Evolutionary conservation across 2,797 vertebrate genomes (phyloP), one percentile per base, ranked within the genome.

Genomic region (Gobio occitaniae): DNA sequence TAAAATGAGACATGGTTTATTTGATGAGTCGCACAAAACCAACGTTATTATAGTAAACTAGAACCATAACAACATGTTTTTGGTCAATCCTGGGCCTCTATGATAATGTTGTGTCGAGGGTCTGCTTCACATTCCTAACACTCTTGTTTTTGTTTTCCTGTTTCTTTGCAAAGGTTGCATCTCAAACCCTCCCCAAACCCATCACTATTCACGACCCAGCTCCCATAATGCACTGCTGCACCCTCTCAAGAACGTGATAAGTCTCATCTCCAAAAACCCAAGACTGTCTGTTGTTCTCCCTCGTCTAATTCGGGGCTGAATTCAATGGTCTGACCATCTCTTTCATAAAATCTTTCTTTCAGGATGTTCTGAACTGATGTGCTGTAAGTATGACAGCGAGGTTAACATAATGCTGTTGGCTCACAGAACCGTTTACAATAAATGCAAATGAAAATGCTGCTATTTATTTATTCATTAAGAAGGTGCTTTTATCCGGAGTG

Each of bases 111-210:
- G 41, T 50, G 44, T 68, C 54, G 6, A 87, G 78, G 89, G 47
- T 83, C 91, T 85, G 68, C 87, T 86, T 87, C 82, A 88, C 75
- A 88, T 88, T 89, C 85, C 89, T 86, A 69, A 65, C 84, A 83
- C 86, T 81, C 80, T 85, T 79, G 44, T 85, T 86, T 89, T 87
- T 85, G 74, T 86, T 68, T 78, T 69, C 10, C 7, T 86, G 78
- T 83, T 78, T 68, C 47, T 52, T 54, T 54, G 29, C 11, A 81
- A 70, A 70, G 29, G 52, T 81, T 79, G 44, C 4, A 8, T 78
- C 12, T 79, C 86, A 82, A 80, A 47, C 83, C 84, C 41, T 44
- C 41, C 41, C 25, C 61, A 36, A 54, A 52, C 72, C 32, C 59
- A 52, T 65, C 32, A 65, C 72, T 74, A 84, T 66, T 80, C 76